Conservation (phyloP, 1,140 invertebrate genomes). For the Tetramorium simillimum region DNA sequence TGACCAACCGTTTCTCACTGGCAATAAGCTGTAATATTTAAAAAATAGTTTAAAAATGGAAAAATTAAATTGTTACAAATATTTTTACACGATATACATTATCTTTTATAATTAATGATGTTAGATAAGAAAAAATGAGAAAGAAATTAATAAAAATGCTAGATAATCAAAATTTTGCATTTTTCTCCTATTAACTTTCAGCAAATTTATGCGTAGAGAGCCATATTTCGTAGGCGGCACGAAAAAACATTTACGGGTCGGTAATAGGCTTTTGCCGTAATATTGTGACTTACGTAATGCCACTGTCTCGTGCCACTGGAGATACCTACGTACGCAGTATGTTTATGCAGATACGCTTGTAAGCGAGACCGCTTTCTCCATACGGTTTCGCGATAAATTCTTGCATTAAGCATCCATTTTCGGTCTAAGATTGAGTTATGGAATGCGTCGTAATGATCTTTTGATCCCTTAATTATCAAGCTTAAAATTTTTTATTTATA, state of each 20-base stretch:
- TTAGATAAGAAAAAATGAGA: not conserved
- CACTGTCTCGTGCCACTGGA: constrained; percentile 69
- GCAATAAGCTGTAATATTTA: no score
- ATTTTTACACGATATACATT: not conserved
- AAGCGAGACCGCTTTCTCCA: constrained; percentile 73
- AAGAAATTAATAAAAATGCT: not conserved
- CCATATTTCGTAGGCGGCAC: not conserved
- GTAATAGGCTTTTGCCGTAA: constrained; percentile 70
- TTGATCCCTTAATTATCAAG: not conserved
- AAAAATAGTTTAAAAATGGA: no score
- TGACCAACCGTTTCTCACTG: no score
- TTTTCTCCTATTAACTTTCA: not conserved
- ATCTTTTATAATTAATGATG: not conserved
- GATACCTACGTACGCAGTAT: constrained; percentile 59
- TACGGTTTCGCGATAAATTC: constrained; percentile 74
- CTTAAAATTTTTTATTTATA: not conserved
- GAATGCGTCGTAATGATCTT: not conserved
- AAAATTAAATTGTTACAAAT: constrained; percentile 16
- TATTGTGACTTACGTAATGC: constrained; percentile 70
- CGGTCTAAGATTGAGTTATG: constrained; percentile 11
- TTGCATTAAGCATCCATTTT: constrained; percentile 16
- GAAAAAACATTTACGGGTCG: constrained; percentile 56
- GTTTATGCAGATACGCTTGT: constrained; percentile 62
- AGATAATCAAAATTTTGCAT: not conserved
- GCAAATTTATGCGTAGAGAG: not conserved